Evolutionary conservation across 2,888 invertebrate species (phyloP), one percentile per base, ranked within the genome.

Genomic region (Orthonevra nobilis): DNA sequence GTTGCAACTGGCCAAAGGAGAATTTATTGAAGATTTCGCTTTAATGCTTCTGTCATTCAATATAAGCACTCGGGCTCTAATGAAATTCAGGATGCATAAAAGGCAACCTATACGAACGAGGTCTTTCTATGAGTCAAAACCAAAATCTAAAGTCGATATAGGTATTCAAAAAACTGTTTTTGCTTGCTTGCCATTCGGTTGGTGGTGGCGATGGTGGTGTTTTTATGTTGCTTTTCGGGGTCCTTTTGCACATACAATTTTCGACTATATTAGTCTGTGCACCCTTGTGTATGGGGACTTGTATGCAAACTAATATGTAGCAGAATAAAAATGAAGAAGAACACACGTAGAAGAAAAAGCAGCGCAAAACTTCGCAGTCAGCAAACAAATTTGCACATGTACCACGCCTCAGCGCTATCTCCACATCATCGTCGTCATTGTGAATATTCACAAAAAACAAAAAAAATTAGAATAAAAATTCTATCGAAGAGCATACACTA

Each of bases 311-410:
- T 79, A 79, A 79, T 79, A 79, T 79, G 66, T 73, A 73, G 79
- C 66, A 46, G 60, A 61, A 79, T 56, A 79, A 73, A 73, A 73
- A 68, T 60, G 73, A 66, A 73, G 64, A 79, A 79, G 66, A 68
- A 79, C 60, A 61, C 60, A 66, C 15, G 32, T 23, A 50, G 72
- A 58, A 73, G 61, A 73, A 73, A 61, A 44, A 77, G 64, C 72
- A 72, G 42, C 64, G 44, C 52, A 15, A 77, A 77, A 72, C 64
- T 60, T 77, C 77, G 64, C 46, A 77, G 77, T 77, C 77, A 77
- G 77, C 79, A 79, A 79, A 73, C 79, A 79, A 73, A 79, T 79
- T 79, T 79, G 79, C 79, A 79, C 73, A 79, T 79, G 73, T 79
- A 68, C 79, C 66, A 79, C 79, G 79, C 79, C 79, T 79, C 73